These are phyloP conservation scores for Nycticryphes semicollaris DNA, from an alignment of 2,113 vertebrate genomes.

Conservation along the genomic window DNA sequence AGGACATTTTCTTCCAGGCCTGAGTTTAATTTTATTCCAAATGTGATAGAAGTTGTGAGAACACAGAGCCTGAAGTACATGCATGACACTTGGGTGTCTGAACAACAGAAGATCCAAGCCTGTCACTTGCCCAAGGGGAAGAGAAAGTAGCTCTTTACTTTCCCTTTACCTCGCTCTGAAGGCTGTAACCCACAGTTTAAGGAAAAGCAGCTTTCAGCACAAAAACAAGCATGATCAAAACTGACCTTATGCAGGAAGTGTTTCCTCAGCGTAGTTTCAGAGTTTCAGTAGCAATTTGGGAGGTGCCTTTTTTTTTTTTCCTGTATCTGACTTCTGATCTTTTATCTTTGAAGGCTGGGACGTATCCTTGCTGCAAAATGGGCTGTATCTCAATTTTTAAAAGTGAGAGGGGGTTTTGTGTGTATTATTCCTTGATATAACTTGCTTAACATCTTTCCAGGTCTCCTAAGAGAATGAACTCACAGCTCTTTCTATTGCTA, in stretches of 20 bases:
- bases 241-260: not conserved
- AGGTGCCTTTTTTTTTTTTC: not conserved
- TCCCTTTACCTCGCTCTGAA: not conserved
- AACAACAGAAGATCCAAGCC: not conserved
- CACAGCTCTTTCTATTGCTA: not conserved
- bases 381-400: not conserved
- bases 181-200: not conserved
- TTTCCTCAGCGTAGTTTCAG: not conserved
- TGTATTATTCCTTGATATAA: not conserved
- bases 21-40: not conserved
- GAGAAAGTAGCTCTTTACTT: not conserved
- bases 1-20: not conserved
- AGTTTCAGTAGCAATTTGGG: not conserved
- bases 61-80: not conserved
- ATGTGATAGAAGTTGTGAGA: not conserved
- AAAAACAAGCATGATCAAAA: rapidly evolving
- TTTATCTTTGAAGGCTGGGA: not conserved
- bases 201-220: not conserved
- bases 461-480: not conserved
- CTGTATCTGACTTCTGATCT: not conserved
- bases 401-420: not conserved
- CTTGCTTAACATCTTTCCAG: not conserved
- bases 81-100: rapidly evolving
- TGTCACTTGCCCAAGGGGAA: not conserved
- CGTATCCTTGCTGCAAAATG: not conserved